Percentiles rank a stretch among this genome's conserved stretches.
phyloP scores from a whole-genome alignment of 2,113 vertebrate genomes.

The Neotoma lepida region DNA sequence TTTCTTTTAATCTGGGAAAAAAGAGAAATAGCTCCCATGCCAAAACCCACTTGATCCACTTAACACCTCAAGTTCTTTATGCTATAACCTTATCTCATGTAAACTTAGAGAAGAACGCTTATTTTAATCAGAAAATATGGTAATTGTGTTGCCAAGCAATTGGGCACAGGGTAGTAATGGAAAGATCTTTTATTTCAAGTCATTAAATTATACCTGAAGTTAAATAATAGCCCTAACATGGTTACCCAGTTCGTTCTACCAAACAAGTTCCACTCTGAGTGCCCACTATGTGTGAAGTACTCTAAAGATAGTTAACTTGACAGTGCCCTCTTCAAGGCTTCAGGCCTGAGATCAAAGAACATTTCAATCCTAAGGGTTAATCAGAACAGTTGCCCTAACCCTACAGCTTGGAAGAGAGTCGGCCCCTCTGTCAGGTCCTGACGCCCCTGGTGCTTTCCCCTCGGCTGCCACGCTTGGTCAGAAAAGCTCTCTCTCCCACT shows the following conservation, averaged over 20 bases:
- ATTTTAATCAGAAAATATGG: constrained; percentile 73
- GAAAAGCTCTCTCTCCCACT: constrained; percentile 21
- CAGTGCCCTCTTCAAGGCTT: background rate
- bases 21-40: background rate
- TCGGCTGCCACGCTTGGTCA: constrained; percentile 45
- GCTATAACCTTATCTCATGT: constrained; percentile 48
- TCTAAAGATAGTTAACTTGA: background rate
- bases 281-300: constrained; percentile 4
- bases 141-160: constrained; percentile 69
- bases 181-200: constrained; percentile 66
- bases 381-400: constrained; percentile 51
- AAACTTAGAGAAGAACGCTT: constrained; percentile 70
- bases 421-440: constrained; percentile 32
- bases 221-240: constrained; percentile 47
- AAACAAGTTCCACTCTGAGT: background rate
- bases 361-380: constrained; percentile 41
- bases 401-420: background rate
- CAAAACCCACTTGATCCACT: constrained; percentile 52
- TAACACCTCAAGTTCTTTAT: constrained; percentile 63
- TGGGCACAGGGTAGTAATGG: constrained; percentile 46
- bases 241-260: constrained; percentile 20
- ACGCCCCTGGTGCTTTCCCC: background rate
- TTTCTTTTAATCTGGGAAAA: background rate
- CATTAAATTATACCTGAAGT: constrained; percentile 63
- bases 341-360: constrained; percentile 32